A percentile compares a stretch with the other conserved stretches of the same genome.
phyloP scores from a whole-genome alignment of 2,888 invertebrate genomes.

The Caenorhabditis sinica region DNA sequence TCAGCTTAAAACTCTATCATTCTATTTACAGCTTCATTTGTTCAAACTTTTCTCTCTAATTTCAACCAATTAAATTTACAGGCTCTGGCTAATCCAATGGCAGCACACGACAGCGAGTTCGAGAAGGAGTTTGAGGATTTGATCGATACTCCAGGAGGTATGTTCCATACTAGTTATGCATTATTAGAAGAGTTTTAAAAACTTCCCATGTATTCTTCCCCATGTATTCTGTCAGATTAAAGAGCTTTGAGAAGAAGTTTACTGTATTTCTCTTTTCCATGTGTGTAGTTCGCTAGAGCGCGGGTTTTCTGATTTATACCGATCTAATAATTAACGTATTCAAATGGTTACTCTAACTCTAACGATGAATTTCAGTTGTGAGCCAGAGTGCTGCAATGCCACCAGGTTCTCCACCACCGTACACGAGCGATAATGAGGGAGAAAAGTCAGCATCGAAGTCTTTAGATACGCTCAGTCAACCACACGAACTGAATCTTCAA shows the following conservation, averaged over 20 bases:
- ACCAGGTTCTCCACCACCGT: constrained; percentile 62
- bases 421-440: constrained; percentile 53
- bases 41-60: neutral
- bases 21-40: neutral
- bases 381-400: constrained; percentile 15
- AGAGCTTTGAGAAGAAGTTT: too few species aligned
- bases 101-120: constrained; percentile 1
- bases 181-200: too few species aligned
- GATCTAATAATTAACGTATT: too few species aligned
- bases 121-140: constrained; percentile 53
- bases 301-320: too few species aligned
- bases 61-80: constrained; percentile 45
- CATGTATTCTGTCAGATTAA: too few species aligned
- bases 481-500: neutral
- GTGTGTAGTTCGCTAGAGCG: too few species aligned
- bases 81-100: constrained; percentile 70
- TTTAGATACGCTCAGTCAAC: neutral
- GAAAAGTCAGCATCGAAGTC: neutral
- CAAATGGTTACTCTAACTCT: too few species aligned
- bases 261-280: too few species aligned
- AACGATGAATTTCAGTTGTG: too few species aligned
- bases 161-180: neutral
- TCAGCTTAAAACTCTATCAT: too few species aligned
- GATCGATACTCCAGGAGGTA: neutral
- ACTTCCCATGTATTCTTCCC: too few species aligned